Evolutionary conservation across 1,140 invertebrate species (phyloP).

Genomic region (Papilio glaucus): DNA sequence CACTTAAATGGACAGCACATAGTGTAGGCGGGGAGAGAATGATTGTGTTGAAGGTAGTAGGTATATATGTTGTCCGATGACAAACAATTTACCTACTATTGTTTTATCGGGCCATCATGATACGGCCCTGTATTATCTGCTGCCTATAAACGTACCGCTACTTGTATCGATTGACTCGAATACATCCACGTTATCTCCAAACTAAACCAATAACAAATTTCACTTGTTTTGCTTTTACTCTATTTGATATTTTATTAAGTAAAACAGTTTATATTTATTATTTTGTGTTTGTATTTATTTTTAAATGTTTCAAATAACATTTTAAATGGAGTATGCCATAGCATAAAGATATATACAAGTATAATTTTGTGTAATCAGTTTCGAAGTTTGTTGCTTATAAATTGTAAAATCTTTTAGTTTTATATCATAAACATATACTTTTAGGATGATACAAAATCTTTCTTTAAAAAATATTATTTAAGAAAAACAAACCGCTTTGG

Average conservation of each 20-base stretch:
- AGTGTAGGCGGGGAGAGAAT: conserved; percentile 36
- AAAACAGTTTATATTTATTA: background rate
- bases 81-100: conserved; percentile 35
- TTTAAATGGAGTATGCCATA: background rate
- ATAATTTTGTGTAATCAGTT: background rate
- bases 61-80: conserved; percentile 21
- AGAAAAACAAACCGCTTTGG: background rate
- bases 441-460: background rate
- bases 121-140: conserved; percentile 9
- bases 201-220: conserved; percentile 23
- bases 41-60: conserved; percentile 30
- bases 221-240: background rate
- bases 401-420: background rate
- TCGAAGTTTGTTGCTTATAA: background rate
- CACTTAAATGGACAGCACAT: conserved; percentile 34
- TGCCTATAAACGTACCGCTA: conserved; percentile 19
- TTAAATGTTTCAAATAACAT: background rate
- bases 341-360: background rate
- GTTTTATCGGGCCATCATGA: conserved; percentile 29
- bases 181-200: conserved; percentile 26
- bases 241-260: background rate
- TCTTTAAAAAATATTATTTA: background rate
- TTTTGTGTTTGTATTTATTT: background rate
- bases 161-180: conserved; percentile 29
- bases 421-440: background rate